Percentiles rank a stretch among this genome's conserved stretches.
phyloP scores from a whole-genome alignment of 2,797 vertebrate species.

The Parotocinclus haroldoi region DNA sequence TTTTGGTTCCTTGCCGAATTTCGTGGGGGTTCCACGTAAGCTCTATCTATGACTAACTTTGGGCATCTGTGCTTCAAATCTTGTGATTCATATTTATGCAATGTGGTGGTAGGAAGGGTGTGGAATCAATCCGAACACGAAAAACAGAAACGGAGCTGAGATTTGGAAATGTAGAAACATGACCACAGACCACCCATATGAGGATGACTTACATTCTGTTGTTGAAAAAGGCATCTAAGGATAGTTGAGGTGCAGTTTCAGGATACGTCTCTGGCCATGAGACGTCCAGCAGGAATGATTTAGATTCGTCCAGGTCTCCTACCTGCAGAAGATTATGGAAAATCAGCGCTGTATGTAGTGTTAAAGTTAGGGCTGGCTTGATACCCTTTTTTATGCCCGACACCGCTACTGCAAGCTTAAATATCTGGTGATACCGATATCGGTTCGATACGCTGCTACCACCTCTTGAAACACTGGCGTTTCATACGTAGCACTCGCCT shows the following conservation, averaged over 20 bases:
- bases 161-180: background rate
- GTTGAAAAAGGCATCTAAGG: slow-evolving; percentile 93
- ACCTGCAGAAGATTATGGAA: slow-evolving; percentile 66
- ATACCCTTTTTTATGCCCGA: too few relatives aligned
- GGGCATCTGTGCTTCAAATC: too few relatives aligned
- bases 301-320: slow-evolving; percentile 86
- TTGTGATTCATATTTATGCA: background rate
- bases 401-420: too few relatives aligned
- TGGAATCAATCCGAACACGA: background rate
- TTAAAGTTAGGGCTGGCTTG: too few relatives aligned
- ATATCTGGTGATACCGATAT: too few relatives aligned
- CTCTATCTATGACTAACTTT: too few relatives aligned
- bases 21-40: too few relatives aligned
- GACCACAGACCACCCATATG: background rate
- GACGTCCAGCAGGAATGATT: slow-evolving; percentile 89
- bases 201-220: slow-evolving; percentile 82
- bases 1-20: background rate
- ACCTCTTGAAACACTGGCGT: too few relatives aligned
- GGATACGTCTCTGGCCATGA: slow-evolving; percentile 92
- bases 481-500: too few relatives aligned
- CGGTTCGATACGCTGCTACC: too few relatives aligned
- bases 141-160: background rate
- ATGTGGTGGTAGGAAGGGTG: background rate
- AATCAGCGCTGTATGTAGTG: too few relatives aligned
- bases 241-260: slow-evolving; percentile 84